Base-by-base conservation (phyloP, 2,797 vertebrate species). In the Silurus lanzhouensis region DNA sequence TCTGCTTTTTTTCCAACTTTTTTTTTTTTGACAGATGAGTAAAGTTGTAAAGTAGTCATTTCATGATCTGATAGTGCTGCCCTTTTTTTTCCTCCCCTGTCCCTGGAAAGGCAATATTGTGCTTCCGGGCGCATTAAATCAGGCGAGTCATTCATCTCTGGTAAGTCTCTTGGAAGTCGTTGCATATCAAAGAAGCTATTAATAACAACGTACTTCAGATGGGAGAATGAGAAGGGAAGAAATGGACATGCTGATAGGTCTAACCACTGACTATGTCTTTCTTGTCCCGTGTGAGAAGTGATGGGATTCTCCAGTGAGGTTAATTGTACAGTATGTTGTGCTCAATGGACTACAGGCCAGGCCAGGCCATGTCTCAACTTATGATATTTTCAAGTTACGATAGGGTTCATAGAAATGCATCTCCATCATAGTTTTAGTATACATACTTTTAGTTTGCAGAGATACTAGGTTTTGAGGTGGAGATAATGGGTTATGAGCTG, bases 201-300 rank as follows among this genome's bases (percentile, higher is more conserved):
- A 94, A 95, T 94, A 94, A 93, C 87, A 84, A 0, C 48, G 48
- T 52, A 86, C 85, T 90, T 91, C 90, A 82, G 90, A 86, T 88
- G 85, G 10, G 61, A 92, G 92, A 93, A 93, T 92, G 90, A 91
- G 88, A 90, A 89, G 88, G 90, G 91, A 93, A 90, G 91, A 93
- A 93, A 93, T 89, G 91, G 88, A 93, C 92, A 88, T 77, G 89
- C 85, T 85, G 93, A 94, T 94, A 94, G 95, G 90, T 92, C 90
- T 88, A 84, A 86, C 66, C 90, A 87, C 89, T 86, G 78, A 89
- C 88, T 89, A 88, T 92, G 1, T 10, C n/a, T n/a, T 80, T 80
- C 61, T 66, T 81, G 46, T 67, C 7, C 46, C 48, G 46, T 66
- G 48, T 27, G 25, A 27, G 61, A 66, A 27, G 61, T 19, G 25